Conservation (phyloP, 2,888 invertebrate genomes). For the Caenorhabditis sp. region DNA sequence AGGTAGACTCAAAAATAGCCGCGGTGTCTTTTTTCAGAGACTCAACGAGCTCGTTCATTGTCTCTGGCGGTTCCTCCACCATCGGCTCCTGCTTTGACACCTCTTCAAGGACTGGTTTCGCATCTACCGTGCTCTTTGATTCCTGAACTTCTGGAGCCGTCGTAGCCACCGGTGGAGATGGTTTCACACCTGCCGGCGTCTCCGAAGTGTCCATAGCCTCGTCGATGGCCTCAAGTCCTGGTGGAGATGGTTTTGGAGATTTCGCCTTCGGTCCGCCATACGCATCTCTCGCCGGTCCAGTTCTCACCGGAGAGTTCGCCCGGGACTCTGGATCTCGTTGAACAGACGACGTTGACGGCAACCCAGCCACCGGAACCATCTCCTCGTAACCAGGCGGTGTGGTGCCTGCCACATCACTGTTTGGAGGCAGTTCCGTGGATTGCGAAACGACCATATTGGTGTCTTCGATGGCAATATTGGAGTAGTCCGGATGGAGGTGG, state of each 20-base stretch:
- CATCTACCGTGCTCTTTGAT: background rate
- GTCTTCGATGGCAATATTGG: background rate
- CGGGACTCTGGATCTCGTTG: conserved; percentile 5
- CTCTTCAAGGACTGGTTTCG: too few species aligned
- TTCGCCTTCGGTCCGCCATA: background rate
- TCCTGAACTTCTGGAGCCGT: background rate
- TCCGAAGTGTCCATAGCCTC: conserved; percentile 30
- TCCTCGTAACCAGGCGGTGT: conserved; percentile 31
- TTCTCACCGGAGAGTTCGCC: conserved; percentile 18
- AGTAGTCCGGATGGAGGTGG: background rate
- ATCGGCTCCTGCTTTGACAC: too few species aligned
- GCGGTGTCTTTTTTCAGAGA: background rate
- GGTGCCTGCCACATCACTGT: conserved; percentile 41
- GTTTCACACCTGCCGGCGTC: background rate
- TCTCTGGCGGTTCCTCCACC: background rate
- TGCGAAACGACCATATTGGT: conserved; percentile 26
- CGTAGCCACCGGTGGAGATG: too few species aligned
- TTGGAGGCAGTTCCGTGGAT: conserved; percentile 28
- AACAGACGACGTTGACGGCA: background rate
- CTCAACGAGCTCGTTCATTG: background rate
- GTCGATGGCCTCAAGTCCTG: background rate
- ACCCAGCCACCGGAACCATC: background rate
- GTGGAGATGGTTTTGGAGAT: background rate
- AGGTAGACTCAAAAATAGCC: background rate
- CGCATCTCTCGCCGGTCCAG: background rate